Conservation (phyloP, 1,140 invertebrate species). For the Drosophila nikananu region DNA sequence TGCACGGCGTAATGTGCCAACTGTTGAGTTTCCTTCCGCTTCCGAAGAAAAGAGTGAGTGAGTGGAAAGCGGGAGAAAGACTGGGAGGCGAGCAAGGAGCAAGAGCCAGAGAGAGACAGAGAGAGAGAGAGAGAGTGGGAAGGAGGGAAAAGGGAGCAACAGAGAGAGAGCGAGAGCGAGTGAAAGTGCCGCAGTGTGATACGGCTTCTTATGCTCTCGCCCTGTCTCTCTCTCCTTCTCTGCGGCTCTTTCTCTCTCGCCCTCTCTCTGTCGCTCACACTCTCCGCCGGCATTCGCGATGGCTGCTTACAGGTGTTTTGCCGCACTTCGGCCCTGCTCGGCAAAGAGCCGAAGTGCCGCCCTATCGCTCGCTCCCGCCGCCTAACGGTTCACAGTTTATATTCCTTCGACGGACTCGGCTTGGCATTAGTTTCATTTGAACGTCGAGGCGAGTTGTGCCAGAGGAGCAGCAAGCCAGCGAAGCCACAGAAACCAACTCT, state of each 20-base stretch:
- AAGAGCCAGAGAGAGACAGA: not conserved
- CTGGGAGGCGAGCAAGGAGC: not conserved
- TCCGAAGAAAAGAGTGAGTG: slow-evolving; percentile 35
- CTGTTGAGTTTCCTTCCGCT: slow-evolving; percentile 81
- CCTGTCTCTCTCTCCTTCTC: slow-evolving; percentile 7
- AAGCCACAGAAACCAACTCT: slow-evolving; percentile 29
- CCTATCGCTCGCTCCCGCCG: slow-evolving; percentile 26
- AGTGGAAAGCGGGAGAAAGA: not conserved
- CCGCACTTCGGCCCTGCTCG: not conserved
- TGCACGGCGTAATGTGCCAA: slow-evolving; percentile 67
- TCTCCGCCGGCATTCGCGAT: slow-evolving; percentile 46
- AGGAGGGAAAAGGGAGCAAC: not conserved
- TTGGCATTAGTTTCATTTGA: slow-evolving; percentile 73
- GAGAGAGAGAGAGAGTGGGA: not conserved
- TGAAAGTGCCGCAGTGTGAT: slow-evolving; percentile 23
- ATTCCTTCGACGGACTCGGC: slow-evolving; percentile 56
- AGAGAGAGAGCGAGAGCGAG: slow-evolving; percentile 3
- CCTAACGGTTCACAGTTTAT: slow-evolving; percentile 53
- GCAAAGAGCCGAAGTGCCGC: slow-evolving; percentile 3
- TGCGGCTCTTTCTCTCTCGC: not conserved
- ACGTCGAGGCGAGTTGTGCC: slow-evolving; percentile 66
- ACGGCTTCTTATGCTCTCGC: slow-evolving; percentile 28
- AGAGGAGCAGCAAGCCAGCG: slow-evolving; percentile 6
- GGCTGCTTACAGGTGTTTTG: slow-evolving; percentile 77
- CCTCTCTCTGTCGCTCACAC: slow-evolving; percentile 10